Evolutionary conservation across 92 coral and sea anemone species (phyloP), one percentile per base, ranked within the genome.

Genomic region (Epizoanthus rinbou): DNA sequence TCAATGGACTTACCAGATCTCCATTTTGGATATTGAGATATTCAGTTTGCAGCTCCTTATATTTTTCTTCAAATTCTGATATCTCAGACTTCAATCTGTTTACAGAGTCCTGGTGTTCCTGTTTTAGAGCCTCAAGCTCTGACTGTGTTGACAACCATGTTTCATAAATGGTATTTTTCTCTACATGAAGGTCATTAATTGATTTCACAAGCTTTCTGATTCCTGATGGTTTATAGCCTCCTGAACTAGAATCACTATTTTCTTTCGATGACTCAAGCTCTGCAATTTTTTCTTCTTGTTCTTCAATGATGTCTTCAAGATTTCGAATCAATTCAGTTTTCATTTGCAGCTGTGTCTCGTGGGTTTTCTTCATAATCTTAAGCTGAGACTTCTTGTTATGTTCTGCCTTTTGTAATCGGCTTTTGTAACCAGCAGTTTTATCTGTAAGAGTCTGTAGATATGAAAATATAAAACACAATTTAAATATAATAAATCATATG

Each of bases 311-410:
- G 76, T 95, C 98, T 65, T 93, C 92, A 24, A 95, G 85, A 86
- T 89, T 94, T 65, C 83, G 89, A 8, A 95, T 93, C n/a, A 95
- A 89, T 57, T 90, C 94, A 14, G 88, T 97, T 90, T 95, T 95
- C 87, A 93, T 85, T 22, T 89, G 88, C 75, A 91, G 74, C 57
- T 93, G 95, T 68, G 95, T 89, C 87, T 95, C 98, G 19, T 95
- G 95, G 5, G 98, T 95, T 80, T 93, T 95, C 87, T 93, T 95
- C 87, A 95, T 90, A 56, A 95, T 95, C 64, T 95, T 93, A n/a
- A 95, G 83, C 64, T 95, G 98, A 3, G 95, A 93, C 73, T 95
- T 95, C 80, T 92, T 95, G 87, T 88, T 93, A 69, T 85, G 88
- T 63, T 95, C 98, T 37, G 98, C 87, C 84, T 95, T 95, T 79